phyloP scores from a whole-genome alignment of 2,888 invertebrate genomes.

The Exocentrus adspersus region DNA sequence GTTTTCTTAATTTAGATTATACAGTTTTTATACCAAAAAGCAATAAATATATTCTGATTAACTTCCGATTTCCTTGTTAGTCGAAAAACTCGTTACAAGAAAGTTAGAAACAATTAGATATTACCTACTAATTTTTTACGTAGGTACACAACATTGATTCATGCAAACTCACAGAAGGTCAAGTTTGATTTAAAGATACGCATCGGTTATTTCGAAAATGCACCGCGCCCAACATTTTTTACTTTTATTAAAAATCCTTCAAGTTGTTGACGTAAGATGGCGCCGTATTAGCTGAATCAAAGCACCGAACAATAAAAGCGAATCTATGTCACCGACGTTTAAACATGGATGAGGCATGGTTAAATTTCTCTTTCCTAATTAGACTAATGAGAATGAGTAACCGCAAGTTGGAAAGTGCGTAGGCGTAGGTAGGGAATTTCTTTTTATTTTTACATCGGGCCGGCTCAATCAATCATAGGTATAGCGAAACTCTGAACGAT shows the following conservation, averaged over 20 bases:
- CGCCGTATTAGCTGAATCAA: no score
- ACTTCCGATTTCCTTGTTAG: neutral
- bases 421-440: slow-evolving; percentile 1
- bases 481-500: no score
- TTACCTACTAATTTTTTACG: neutral
- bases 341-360: neutral
- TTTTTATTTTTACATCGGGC: neutral
- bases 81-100: neutral
- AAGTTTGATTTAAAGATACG: neutral
- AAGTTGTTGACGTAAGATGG: no score
- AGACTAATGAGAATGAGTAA: neutral
- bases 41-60: neutral
- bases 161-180: neutral
- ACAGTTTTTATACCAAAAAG: no score
- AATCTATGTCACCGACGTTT: neutral
- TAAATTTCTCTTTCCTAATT: neutral
- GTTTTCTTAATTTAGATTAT: no score
- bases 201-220: neutral
- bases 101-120: neutral
- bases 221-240: neutral
- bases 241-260: no score
- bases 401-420: neutral
- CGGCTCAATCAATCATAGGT: no score
- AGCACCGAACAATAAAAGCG: neutral
- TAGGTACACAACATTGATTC: neutral